Evolutionary conservation across 2,797 vertebrate species (phyloP).

Genomic region (Acanthiza pusilla): DNA sequence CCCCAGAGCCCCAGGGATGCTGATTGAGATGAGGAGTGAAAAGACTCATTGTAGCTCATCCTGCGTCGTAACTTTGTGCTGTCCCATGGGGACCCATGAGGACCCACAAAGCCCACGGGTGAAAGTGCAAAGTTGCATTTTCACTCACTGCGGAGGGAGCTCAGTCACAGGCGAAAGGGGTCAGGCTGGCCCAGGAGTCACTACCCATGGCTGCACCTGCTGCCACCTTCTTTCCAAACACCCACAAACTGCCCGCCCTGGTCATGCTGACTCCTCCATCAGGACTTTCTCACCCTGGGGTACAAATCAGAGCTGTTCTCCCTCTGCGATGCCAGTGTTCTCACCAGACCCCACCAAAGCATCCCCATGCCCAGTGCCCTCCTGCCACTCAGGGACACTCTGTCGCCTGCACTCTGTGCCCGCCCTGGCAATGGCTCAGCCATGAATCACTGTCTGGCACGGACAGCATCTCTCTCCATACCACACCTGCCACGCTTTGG

Average conservation of each 20-base stretch:
- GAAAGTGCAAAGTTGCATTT: neutral
- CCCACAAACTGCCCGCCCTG: fast-evolving
- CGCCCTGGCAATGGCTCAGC: neutral
- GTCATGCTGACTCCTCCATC: neutral
- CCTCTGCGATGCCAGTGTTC: fast-evolving
- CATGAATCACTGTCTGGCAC: constrained; percentile 43
- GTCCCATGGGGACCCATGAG: fast-evolving
- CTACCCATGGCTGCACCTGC: fast-evolving
- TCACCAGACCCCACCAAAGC: fast-evolving
- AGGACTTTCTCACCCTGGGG: neutral
- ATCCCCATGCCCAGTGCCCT: neutral
- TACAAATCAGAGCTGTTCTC: neutral
- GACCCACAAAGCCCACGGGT: neutral
- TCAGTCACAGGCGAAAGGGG: neutral
- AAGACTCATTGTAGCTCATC: fast-evolving
- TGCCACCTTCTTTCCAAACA: neutral
- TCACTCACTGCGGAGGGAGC: fast-evolving
- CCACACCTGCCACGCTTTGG: constrained; percentile 83
- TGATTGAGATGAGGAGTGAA: neutral
- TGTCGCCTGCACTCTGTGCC: fast-evolving
- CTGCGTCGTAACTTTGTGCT: fast-evolving
- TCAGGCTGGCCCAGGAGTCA: neutral
- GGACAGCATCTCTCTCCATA: constrained; percentile 61
- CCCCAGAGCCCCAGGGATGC: fast-evolving
- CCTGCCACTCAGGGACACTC: neutral